These are phyloP conservation scores for Buteo buteo DNA, from an alignment of 2,113 vertebrate species.

Conservation along the genomic window DNA sequence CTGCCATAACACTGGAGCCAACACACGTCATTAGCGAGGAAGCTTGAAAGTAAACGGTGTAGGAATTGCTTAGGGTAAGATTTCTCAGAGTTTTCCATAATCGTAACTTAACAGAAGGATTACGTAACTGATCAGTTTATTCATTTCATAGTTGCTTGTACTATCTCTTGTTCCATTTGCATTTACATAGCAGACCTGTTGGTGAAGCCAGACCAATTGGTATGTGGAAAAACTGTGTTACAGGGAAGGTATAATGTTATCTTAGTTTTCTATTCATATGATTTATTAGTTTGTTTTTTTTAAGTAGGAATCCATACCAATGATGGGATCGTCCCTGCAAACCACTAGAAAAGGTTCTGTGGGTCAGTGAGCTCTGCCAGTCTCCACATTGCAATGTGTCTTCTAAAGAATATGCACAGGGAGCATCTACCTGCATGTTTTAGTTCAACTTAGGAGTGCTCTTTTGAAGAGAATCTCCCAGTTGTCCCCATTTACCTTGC, in stretches of 20 bases:
- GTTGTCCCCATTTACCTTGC: background rate
- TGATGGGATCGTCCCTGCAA: background rate
- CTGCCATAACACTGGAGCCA: background rate
- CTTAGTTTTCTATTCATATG: background rate
- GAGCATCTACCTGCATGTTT: background rate
- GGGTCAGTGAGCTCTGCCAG: background rate
- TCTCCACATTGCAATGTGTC: background rate
- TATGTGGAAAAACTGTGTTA: background rate
- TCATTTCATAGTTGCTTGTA: background rate
- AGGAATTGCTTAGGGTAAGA: background rate
- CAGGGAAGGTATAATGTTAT: background rate
- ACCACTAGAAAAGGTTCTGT: background rate
- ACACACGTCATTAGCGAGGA: background rate
- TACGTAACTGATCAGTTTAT: background rate
- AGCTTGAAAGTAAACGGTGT: background rate
- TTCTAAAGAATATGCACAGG: background rate
- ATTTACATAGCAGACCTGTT: background rate
- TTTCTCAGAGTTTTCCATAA: background rate
- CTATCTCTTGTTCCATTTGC: background rate
- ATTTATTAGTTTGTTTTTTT: background rate
- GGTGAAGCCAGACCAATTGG: background rate
- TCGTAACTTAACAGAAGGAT: background rate
- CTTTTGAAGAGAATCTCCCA: background rate
- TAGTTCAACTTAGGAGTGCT: background rate
- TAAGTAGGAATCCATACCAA: background rate